phyloP scores from a whole-genome alignment of 2,888 invertebrate species.

The Sminthurides aquaticus region DNA sequence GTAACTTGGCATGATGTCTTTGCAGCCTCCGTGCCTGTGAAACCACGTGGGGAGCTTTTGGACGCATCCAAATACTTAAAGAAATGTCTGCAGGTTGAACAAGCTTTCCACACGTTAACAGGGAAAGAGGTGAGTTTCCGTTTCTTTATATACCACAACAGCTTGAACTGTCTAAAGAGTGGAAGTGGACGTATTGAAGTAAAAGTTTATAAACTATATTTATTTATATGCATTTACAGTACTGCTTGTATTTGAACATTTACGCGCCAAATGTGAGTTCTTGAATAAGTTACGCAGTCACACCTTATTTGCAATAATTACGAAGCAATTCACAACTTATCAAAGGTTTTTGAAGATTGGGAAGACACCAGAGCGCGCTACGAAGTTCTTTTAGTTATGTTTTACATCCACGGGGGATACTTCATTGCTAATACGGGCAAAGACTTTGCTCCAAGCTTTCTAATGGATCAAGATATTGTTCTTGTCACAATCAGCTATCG shows the following conservation, averaged over 20 bases:
- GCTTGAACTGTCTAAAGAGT: too few relatives aligned
- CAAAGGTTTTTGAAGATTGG: background rate
- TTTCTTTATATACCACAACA: too few relatives aligned
- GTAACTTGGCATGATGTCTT: too few relatives aligned
- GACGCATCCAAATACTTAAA: conserved; percentile 1
- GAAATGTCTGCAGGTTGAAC: conserved; percentile 15
- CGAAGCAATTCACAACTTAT: too few relatives aligned
- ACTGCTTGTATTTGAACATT: conserved; percentile 17
- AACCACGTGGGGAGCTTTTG: conserved; percentile 2
- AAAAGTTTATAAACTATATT: too few relatives aligned
- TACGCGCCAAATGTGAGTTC: too few relatives aligned
- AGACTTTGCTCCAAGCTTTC: background rate
- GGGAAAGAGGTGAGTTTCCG: conserved; percentile 12
- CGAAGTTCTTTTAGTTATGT: background rate
- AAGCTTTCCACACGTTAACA: background rate
- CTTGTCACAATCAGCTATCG: background rate
- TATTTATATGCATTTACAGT: too few relatives aligned
- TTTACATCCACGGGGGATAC: background rate
- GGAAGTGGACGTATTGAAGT: too few relatives aligned
- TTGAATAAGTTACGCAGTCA: conserved; percentile 1
- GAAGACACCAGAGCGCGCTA: background rate
- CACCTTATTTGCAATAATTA: too few relatives aligned
- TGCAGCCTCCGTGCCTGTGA: conserved; percentile 10
- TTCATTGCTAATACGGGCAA: background rate
- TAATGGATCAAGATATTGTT: background rate